A percentile compares a stretch with the other conserved stretches of the same genome.
Evolutionary conservation across 1,140 invertebrate species (phyloP).

Genomic region (Drosophila pallidifrons): DNA sequence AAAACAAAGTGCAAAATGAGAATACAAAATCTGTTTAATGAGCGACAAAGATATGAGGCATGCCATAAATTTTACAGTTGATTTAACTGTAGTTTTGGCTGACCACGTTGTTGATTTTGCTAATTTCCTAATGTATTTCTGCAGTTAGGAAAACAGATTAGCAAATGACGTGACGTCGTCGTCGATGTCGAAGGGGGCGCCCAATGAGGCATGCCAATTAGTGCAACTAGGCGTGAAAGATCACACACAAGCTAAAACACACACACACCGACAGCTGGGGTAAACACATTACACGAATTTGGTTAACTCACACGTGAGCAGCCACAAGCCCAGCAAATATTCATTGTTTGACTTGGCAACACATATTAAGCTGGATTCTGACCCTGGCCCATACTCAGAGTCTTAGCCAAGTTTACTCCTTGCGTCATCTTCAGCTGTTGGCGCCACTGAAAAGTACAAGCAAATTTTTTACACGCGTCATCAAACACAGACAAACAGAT

Average conservation of each 20-base stretch:
- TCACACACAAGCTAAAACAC: slow-evolving; percentile 40
- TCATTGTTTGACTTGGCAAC: slow-evolving; percentile 12
- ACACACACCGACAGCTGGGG: slow-evolving; percentile 19
- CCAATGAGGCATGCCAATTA: slow-evolving; percentile 77
- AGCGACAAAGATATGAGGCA: slow-evolving; percentile 26
- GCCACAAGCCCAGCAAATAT: slow-evolving; percentile 5
- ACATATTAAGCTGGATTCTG: neutral
- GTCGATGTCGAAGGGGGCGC: neutral
- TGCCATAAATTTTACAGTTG: slow-evolving; percentile 77
- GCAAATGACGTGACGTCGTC: neutral
- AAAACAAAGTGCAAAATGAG: slow-evolving; percentile 58
- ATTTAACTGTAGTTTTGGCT: slow-evolving; percentile 55
- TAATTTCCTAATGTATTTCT: slow-evolving; percentile 64
- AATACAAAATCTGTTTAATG: slow-evolving; percentile 76
- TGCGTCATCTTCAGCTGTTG: slow-evolving; percentile 48
- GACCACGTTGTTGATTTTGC: slow-evolving; percentile 27
- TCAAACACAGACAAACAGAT: slow-evolving; percentile 24
- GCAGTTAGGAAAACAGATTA: slow-evolving; percentile 57
- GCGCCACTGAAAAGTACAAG: slow-evolving; percentile 55
- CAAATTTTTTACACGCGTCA: slow-evolving; percentile 55
- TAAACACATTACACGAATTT: slow-evolving; percentile 36
- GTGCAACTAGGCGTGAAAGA: slow-evolving; percentile 72
- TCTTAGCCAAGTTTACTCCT: slow-evolving; percentile 12
- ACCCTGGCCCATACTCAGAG: slow-evolving; percentile 19
- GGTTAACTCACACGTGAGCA: slow-evolving; percentile 25